Evolutionary conservation across 1,140 invertebrate species (phyloP), one percentile per base, ranked within the genome.

Genomic region (Apis mellifera): DNA sequence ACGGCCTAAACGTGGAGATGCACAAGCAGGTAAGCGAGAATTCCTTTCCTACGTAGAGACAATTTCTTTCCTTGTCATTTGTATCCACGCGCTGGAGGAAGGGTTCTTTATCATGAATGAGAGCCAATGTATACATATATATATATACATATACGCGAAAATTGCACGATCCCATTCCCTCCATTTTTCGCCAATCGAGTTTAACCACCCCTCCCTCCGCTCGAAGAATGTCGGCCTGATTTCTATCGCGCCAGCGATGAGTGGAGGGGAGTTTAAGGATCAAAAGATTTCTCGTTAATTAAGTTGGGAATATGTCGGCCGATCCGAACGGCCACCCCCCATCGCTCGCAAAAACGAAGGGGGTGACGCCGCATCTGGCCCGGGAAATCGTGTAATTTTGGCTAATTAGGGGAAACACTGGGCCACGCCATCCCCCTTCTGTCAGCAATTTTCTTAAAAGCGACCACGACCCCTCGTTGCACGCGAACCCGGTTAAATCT

Each of bases 1-100:
- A 97, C 91, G 96, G 96, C 68, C 94, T 97, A 78, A 97, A 97
- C 92, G 96, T 97, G 62, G 97, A 97, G 94, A 97, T 97, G 95
- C 96, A 97, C 91, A 97, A 97, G 95, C 97, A 97, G 95, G 96
- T 97, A 94, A 95, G 94, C 83, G 71, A 48, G 26, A 26, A 26
- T 59, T 62, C 54, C 32, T 7, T 5, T 5, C 32, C 32, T 42
- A 42, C 3, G 1, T 3, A 17, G 9, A 66, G 68, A 77, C 76
- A 59, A 82, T 77, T 32, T 32, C 32, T 9, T 26, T 64, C n/a
- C 26, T 0, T 5, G n/a, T 76, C 60, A 9, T 65, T 76, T 42
- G 12, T 59, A 17, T 64, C 17, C 54, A 69, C 23, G 32, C n/a
- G 26, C 15, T 7, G 0, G 12, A 15, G 9, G 12, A 54, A 17